phyloP scores from a whole-genome alignment of 2,888 invertebrate species.

The Euzophera pinguis region DNA sequence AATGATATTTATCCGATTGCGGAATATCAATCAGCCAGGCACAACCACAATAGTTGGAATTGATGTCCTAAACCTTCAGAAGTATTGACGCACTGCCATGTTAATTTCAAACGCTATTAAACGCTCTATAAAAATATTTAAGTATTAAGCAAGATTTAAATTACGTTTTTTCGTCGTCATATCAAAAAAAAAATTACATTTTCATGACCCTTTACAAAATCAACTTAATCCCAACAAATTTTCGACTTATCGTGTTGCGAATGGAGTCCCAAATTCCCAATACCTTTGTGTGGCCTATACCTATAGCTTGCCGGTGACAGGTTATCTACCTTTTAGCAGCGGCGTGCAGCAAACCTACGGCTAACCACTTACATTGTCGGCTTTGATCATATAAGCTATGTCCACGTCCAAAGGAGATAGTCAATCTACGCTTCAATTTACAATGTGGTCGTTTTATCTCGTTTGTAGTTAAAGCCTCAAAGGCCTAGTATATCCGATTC shows the following conservation, averaged over 20 bases:
- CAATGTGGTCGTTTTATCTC: neutral
- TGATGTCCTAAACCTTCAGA: too few relatives aligned
- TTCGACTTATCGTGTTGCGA: neutral
- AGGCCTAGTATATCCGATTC: neutral
- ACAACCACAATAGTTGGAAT: too few relatives aligned
- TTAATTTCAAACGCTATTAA: too few relatives aligned
- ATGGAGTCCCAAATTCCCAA: neutral
- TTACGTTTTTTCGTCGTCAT: too few relatives aligned
- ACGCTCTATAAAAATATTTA: too few relatives aligned
- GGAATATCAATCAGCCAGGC: too few relatives aligned
- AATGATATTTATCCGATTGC: too few relatives aligned
- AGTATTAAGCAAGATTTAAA: too few relatives aligned
- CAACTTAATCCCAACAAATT: too few relatives aligned
- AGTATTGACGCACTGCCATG: too few relatives aligned
- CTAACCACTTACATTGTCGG: neutral
- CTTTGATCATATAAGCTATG: neutral
- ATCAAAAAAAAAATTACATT: too few relatives aligned
- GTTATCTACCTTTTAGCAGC: neutral
- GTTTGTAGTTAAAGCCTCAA: neutral
- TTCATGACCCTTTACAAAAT: too few relatives aligned
- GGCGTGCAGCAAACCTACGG: neutral
- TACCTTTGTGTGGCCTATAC: constrained; percentile 2
- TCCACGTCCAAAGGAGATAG: neutral
- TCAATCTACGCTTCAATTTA: neutral
- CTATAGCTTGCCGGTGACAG: neutral